Evolutionary conservation across 2,797 vertebrate species (phyloP).

Genomic region (Poecile montanus): DNA sequence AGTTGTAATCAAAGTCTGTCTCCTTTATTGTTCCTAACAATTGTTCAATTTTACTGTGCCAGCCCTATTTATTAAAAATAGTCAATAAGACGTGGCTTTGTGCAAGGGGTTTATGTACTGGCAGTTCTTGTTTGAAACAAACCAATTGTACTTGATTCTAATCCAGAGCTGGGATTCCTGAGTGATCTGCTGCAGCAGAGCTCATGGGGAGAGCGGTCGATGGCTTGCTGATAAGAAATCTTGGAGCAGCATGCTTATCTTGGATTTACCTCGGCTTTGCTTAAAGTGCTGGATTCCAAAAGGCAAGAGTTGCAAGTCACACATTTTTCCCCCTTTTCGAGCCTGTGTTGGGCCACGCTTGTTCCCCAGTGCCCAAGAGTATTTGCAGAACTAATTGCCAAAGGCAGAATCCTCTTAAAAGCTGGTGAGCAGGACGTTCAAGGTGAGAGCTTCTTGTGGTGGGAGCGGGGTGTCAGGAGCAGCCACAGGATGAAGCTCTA

Average conservation of each 20-base stretch:
- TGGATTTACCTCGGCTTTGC: background rate
- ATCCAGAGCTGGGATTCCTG: constrained; percentile 30
- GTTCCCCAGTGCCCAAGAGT: background rate
- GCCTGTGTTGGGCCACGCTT: background rate
- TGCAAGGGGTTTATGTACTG: background rate
- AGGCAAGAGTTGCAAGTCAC: background rate
- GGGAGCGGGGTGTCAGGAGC: background rate
- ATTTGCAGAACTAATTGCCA: background rate
- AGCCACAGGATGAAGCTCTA: background rate
- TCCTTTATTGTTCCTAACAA: constrained; percentile 18
- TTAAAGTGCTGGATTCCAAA: background rate
- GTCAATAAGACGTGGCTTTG: constrained; percentile 34
- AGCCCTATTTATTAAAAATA: constrained; percentile 54
- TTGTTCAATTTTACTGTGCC: constrained; percentile 27
- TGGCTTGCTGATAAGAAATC: constrained; percentile 21
- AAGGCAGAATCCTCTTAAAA: background rate
- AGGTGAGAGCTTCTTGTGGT: background rate
- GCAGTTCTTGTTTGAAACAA: background rate
- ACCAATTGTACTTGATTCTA: constrained; percentile 23
- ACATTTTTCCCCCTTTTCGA: fast-evolving
- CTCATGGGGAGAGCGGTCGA: background rate
- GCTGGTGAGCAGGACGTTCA: background rate
- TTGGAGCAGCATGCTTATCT: background rate
- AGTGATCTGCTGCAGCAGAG: constrained; percentile 29
- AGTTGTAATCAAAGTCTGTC: constrained; percentile 26